These are phyloP conservation scores for Drosophila trichaetosa DNA, from an alignment of 2,888 invertebrate species.

Conservation along the genomic window DNA sequence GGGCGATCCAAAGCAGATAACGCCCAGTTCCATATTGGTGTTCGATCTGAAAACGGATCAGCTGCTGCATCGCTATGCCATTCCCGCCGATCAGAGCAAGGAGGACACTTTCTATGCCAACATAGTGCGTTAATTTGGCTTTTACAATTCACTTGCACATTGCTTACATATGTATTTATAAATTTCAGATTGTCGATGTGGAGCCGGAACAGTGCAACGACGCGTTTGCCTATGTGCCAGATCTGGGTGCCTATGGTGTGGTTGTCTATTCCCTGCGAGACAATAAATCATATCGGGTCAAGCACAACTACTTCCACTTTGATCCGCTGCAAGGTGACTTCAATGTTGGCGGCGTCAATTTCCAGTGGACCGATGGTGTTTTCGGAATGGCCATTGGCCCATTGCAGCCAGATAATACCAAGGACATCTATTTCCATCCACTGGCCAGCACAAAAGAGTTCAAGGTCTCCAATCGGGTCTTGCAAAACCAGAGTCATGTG, in stretches of 20 bases:
- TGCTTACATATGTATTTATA: not conserved
- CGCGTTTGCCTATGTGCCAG: conserved; percentile 92
- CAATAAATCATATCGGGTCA: conserved; percentile 91
- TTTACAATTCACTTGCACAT: too few species aligned
- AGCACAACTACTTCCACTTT: conserved; percentile 93
- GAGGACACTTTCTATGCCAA: conserved; percentile 93
- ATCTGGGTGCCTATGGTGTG: conserved; percentile 90
- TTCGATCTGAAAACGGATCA: conserved; percentile 91
- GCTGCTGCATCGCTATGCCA: conserved; percentile 88
- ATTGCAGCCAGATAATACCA: conserved; percentile 86
- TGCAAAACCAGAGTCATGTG: conserved; percentile 90
- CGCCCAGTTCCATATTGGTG: conserved; percentile 88
- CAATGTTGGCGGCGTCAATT: conserved; percentile 91
- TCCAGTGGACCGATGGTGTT: conserved; percentile 94
- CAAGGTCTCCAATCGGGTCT: conserved; percentile 90
- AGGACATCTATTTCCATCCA: conserved; percentile 93
- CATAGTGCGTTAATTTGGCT: conserved; percentile 86
- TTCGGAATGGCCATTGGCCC: conserved; percentile 90
- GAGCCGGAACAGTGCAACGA: conserved; percentile 89
- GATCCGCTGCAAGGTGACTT: conserved; percentile 92
- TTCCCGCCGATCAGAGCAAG: conserved; percentile 89
- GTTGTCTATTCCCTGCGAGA: conserved; percentile 91
- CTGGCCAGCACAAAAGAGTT: conserved; percentile 93
- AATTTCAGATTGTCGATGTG: conserved; percentile 88
- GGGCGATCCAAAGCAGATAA: conserved; percentile 88